These are phyloP conservation scores for Chorisops tibialis DNA, from an alignment of 2,888 invertebrate species.

Conservation along the genomic window DNA sequence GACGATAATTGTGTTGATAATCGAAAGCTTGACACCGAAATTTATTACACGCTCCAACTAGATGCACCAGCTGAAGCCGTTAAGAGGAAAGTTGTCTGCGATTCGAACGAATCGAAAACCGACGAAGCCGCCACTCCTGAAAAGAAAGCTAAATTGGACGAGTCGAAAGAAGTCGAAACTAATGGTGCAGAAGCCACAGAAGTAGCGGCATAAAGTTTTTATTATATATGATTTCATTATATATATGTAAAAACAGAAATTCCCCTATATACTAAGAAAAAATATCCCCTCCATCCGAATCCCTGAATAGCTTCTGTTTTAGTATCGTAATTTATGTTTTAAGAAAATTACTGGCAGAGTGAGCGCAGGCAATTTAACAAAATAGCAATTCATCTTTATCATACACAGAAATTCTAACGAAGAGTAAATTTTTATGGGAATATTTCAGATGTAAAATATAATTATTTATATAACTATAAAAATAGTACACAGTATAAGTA, in stretches of 20 bases:
- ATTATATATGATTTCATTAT: slow-evolving; percentile 35
- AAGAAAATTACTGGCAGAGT: slow-evolving; percentile 1
- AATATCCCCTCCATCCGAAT: background rate
- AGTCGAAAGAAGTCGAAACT: slow-evolving; percentile 47
- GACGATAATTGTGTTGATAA: too few relatives aligned
- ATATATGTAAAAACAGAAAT: slow-evolving; percentile 35
- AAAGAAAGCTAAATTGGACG: slow-evolving; percentile 52
- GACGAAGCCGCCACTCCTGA: slow-evolving; percentile 50
- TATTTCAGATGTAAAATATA: slow-evolving; percentile 30
- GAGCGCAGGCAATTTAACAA: background rate
- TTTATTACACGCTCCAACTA: too few relatives aligned
- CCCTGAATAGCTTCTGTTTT: slow-evolving; percentile 27
- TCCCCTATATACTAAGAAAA: slow-evolving; percentile 24
- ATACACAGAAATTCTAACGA: background rate
- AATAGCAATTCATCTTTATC: background rate
- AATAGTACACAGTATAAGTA: slow-evolving; percentile 3
- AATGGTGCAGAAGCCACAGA: slow-evolving; percentile 52
- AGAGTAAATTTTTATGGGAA: slow-evolving; percentile 9
- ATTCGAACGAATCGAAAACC: slow-evolving; percentile 39
- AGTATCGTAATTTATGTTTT: slow-evolving; percentile 33
- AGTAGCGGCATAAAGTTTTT: slow-evolving; percentile 49
- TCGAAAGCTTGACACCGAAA: too few relatives aligned
- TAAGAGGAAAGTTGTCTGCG: slow-evolving; percentile 48
- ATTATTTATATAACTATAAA: slow-evolving; percentile 19
- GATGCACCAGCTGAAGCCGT: slow-evolving; percentile 49